Base-by-base conservation (phyloP, 2,113 vertebrate genomes). In the Mus spicilegus region DNA sequence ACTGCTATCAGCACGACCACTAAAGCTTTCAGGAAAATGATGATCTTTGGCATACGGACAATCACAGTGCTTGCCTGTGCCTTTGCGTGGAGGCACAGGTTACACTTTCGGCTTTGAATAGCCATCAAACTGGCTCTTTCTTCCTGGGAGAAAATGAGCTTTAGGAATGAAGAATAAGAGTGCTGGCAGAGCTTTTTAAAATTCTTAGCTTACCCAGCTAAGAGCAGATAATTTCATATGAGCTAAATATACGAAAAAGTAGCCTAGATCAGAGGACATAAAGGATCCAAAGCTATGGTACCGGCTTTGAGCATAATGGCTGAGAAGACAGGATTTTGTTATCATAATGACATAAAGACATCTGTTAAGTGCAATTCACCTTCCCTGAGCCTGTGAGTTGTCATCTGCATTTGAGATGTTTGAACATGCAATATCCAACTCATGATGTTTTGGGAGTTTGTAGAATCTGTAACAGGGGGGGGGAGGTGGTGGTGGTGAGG, bases 1-100 rank as follows among this genome's bases (percentile, higher is more conserved):
- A 87, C 72, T 91, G 78, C 73, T 97, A 97, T 97, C 94, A 94
- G 86, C 89, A 91, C 84, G 77, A 84, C 89, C 24, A 17, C 91
- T 89, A 89, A 97, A n/a, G 89, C 77, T 96, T 67, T 76, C 20
- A 69, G 73, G 28, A 81, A 95, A 97, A 89, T 80, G 87, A 95
- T 87, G 90, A 94, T 95, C 56, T 22, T 28, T 76, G 72, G 61
- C 49, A 84, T 84, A 73, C 89, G 91, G 91, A 91, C 94, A 91
- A 93, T 94, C 89, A 73, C 36, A 56, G 72, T 11, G 76, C 90
- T 80, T 88, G 95, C 77, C 94, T 84, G 42, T 26, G 51, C 58
- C 51, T 76, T 75, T 63, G 77, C 51, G 49, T 19, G 49, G 61
- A 54, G 69, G 56, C 10, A 13, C 16, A 78, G 85, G 91, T 87